Conservation (phyloP, 2,797 vertebrate genomes). For the Ctenosaura bakeri region DNA sequence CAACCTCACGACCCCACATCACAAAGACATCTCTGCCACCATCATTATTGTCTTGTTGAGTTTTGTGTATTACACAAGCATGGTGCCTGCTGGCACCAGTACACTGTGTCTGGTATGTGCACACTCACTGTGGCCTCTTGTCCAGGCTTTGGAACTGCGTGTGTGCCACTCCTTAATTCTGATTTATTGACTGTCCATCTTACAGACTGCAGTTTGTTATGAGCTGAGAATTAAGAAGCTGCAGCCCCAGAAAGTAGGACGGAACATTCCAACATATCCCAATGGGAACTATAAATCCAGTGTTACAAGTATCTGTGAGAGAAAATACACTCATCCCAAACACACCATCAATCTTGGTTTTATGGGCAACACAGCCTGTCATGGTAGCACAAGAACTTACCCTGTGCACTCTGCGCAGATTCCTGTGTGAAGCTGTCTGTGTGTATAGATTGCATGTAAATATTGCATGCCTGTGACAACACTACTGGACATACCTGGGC, state of each 20-base stretch:
- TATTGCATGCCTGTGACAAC: neutral
- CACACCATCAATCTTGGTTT: slow-evolving; percentile 32
- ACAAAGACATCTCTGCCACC: neutral
- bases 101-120: neutral
- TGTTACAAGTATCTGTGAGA: slow-evolving; percentile 49
- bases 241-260: slow-evolving; percentile 42
- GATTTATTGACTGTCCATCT: slow-evolving; percentile 37
- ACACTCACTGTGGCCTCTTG: neutral
- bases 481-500: neutral
- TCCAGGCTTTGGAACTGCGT: neutral
- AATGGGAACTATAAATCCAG: slow-evolving; percentile 62
- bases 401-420: neutral
- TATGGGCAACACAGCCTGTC: slow-evolving; percentile 24
- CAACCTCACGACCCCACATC: neutral
- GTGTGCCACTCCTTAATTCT: slow-evolving; percentile 5
- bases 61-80: neutral
- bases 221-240: slow-evolving; percentile 33
- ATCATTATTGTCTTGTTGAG: neutral
- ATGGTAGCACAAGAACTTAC: neutral
- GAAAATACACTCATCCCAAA: slow-evolving; percentile 48
- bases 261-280: slow-evolving; percentile 63
- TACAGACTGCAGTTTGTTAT: slow-evolving; percentile 35
- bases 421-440: neutral
- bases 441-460: neutral
- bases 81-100: neutral